Conservation (phyloP, 2,113 vertebrate genomes). For the Vanacampus margaritifer region DNA sequence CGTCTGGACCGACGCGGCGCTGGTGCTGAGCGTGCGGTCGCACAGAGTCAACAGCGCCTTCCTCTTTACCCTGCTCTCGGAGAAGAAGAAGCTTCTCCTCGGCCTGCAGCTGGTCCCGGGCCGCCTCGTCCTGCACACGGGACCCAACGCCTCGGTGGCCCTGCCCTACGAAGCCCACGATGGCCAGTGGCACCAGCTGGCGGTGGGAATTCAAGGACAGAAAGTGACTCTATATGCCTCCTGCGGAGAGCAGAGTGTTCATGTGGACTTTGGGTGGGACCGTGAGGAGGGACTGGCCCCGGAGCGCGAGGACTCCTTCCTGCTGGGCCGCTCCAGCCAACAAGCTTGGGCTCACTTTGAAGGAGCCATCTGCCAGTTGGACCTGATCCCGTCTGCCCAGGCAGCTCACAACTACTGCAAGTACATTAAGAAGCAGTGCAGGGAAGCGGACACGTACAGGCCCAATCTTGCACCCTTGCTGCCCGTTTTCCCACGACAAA, state of each 20-base stretch:
- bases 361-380: slow-evolving; percentile 95
- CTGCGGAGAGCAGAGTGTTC: slow-evolving; percentile 81
- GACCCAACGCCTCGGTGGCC: slow-evolving; percentile 82
- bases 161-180: slow-evolving; percentile 90
- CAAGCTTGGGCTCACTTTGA: slow-evolving; percentile 82
- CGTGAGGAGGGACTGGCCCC: slow-evolving; percentile 62
- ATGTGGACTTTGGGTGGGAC: slow-evolving; percentile 68
- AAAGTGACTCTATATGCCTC: slow-evolving; percentile 86
- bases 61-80: slow-evolving; percentile 85
- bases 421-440: slow-evolving; percentile 91
- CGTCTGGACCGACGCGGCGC: slow-evolving; percentile 79
- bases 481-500: slow-evolving; percentile 72
- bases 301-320: slow-evolving; percentile 85
- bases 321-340: slow-evolving; percentile 85
- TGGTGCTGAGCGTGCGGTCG: slow-evolving; percentile 89
- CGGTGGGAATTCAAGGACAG: slow-evolving; percentile 79
- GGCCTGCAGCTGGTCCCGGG: slow-evolving; percentile 88
- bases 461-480: slow-evolving; percentile 78
- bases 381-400: slow-evolving; percentile 86
- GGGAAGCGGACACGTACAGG: slow-evolving; percentile 82
- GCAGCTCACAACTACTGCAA: slow-evolving; percentile 92
- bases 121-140: slow-evolving; percentile 83
- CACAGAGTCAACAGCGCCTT: slow-evolving; percentile 93
- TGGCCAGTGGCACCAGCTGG: slow-evolving; percentile 92
- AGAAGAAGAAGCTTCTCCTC: slow-evolving; percentile 82